Conservation (phyloP, 2,888 invertebrate species). For the Carabus problematicus region DNA sequence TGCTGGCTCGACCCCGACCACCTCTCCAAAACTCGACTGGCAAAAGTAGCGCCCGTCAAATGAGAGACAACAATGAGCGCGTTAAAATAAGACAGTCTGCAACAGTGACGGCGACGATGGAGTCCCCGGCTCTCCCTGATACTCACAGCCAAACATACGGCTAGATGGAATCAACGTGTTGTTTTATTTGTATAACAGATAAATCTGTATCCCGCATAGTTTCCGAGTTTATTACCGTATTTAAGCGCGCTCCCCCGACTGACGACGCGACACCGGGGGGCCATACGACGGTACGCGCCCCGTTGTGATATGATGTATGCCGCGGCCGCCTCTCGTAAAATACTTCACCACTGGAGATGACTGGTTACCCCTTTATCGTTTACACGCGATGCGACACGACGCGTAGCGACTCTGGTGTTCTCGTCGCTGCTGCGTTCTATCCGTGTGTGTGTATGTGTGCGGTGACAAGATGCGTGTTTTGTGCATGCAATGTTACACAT, state of each 20-base stretch:
- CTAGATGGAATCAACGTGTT: background rate
- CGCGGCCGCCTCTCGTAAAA: conserved; percentile 15
- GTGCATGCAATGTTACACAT: too few relatives aligned
- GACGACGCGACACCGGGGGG: conserved; percentile 16
- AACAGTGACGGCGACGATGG: background rate
- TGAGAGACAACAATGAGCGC: background rate
- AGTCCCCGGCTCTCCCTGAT: background rate
- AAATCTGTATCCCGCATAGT: conserved; percentile 50
- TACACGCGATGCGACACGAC: conserved; percentile 5
- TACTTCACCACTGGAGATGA: conserved; percentile 9
- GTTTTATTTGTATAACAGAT: conserved; percentile 44
- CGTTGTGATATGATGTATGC: conserved; percentile 22
- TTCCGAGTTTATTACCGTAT: conserved; percentile 52
- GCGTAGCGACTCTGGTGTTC: background rate
- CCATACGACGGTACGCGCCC: conserved; percentile 21
- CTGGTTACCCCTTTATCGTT: background rate
- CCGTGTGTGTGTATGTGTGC: too few relatives aligned
- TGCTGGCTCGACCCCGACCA: too few relatives aligned
- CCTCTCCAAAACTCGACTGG: too few relatives aligned
- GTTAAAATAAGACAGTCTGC: background rate
- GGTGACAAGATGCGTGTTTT: too few relatives aligned
- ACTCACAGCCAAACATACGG: background rate
- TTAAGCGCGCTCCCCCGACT: conserved; percentile 45
- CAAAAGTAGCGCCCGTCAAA: background rate
- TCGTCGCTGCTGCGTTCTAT: too few relatives aligned